Percentiles rank a stretch among this genome's conserved stretches.
phyloP scores from a whole-genome alignment of 2,113 vertebrate genomes.

The Mystacornis crossleyi region DNA sequence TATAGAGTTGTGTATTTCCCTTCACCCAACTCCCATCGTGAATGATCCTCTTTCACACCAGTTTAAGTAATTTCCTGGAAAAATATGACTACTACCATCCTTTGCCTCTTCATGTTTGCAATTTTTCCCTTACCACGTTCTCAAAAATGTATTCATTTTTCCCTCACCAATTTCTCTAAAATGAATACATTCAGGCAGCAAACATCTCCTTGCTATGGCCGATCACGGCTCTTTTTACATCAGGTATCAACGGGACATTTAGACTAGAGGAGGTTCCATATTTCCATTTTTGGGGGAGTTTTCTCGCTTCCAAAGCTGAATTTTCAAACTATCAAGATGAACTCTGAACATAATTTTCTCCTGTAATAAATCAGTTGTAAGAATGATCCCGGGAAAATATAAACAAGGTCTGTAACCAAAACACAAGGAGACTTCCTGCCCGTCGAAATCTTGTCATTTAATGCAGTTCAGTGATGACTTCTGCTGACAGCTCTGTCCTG shows the following conservation, averaged over 20 bases:
- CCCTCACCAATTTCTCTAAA: not conserved
- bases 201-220: not conserved
- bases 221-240: not conserved
- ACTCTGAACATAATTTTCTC: not conserved
- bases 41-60: constrained; percentile 12
- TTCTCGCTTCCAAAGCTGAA: not conserved
- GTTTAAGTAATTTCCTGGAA: constrained; percentile 11
- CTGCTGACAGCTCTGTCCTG: not conserved
- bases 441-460: not conserved
- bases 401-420: not conserved
- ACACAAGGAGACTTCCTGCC: not conserved
- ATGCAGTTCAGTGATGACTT: not conserved
- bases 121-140: not conserved
- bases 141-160: not conserved
- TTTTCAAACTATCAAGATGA: not conserved
- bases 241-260: not conserved
- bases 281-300: not conserved
- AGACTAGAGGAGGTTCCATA: not conserved
- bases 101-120: not conserved
- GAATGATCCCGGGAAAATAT: not conserved
- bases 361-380: not conserved
- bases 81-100: not conserved
- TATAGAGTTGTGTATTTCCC: not conserved
- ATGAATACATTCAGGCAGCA: not conserved
- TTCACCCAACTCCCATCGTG: not conserved